Base-by-base conservation (phyloP, 2,888 invertebrate genomes). In the Andrena camellia region DNA sequence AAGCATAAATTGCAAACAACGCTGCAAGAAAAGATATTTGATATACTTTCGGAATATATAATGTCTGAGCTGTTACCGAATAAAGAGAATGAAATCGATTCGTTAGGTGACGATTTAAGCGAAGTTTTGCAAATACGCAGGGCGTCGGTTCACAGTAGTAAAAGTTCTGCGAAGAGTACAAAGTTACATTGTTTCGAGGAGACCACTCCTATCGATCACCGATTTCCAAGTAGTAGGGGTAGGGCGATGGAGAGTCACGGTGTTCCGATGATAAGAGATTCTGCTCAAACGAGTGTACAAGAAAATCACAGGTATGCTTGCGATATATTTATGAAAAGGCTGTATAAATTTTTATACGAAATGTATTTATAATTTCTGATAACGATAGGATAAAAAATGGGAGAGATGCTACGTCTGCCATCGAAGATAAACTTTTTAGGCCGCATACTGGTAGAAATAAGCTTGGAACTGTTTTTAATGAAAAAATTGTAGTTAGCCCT, bases 401-500 rank as follows among this genome's bases (percentile, higher is more conserved):
- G 7, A 54, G 54, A 48, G 67, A 78, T 42, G 42, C 63, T 26
- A 8, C 42, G 50, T 60, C 48, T 17, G 42, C 20, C 5, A 26
- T 33, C 29, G 73, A 79, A 29, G 81, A 88, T n/a, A 81, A 74
- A 57, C 50, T 87, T 13, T 68, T 75, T 26, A 86, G 82, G n/a
- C 84, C 86, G 4, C 88, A 89, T 35, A 82, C 86, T 26, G 78
- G 89, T 64, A 92, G 94, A 86, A 93, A 93, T 77, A 93, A 92
- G 78, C 90, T 92, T 20, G 94, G 94, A 6, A 94, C 91, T 31
- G 87, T 94, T 68, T 94, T 94, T 75, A 93, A 92, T 48, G 92
- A 94, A 78, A 93, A 90, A 77, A 91, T 93, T 74, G 91, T 94
- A 8, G 94, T 94, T 33, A 93, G 93, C 72, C 93, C 94, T 48